Evolutionary conservation across 2,113 vertebrate genomes (phyloP), one percentile per base, ranked within the genome.

Genomic region (Zosterops pallidus): DNA sequence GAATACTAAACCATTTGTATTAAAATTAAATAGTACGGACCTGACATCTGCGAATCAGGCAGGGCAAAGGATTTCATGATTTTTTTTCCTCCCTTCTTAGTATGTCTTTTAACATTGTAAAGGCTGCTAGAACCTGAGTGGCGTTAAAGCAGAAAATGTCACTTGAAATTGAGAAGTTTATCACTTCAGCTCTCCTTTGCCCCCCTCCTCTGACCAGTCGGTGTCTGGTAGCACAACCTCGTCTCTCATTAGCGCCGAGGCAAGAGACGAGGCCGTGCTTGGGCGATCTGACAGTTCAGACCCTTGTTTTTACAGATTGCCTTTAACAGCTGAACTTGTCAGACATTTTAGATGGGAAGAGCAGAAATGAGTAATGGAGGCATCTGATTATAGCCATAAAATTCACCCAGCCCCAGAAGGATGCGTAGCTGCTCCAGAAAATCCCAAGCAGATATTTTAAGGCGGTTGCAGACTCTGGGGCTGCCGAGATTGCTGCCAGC

Each of bases 11-110:
- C 90, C 67, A 49, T 92, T 92, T 91, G 64, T 90, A 95, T 95
- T 95, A 96, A 96, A 96, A 97, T 97, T 96, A 97, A 96, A 96
- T 95, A 89, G 63, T 53, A 70, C 18, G 69, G 86, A 94, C 70
- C 57, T 96, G 92, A 78, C 52, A 94, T 79, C 67, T 94, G 92
- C 94, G 90, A 95, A 93, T 17, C 39, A 52, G 76, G 24, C 35
- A 77, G 33, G 31, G 52, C 4, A 7, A 52, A 88, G 11, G 19
- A 16, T n/a, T 47, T 26, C 35, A 19, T 78, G 11, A 39, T 50
- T 2, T 75, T 86, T 74, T 63, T 83, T 50, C 14, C 7, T 68
- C 6, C 14, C 13, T 15, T 72, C 65, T 81, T 47, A 8, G 22
- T 41, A 57, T 93, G 70, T 92, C 81, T 95, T 94, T 97, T 71